Conservation (phyloP, 2,797 vertebrate species). For the Helostoma temminkii region DNA sequence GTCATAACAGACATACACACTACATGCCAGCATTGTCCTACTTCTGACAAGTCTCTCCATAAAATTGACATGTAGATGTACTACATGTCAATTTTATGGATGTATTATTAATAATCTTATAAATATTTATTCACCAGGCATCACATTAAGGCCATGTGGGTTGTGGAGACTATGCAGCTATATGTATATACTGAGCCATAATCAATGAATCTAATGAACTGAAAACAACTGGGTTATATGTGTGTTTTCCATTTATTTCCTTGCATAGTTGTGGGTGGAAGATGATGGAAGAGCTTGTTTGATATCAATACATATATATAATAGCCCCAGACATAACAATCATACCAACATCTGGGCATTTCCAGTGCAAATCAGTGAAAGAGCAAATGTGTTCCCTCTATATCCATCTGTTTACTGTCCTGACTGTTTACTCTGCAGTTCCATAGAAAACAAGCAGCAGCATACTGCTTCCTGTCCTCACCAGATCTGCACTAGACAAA, state of each 20-base stretch:
- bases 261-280: not conserved
- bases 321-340: constrained; percentile 25
- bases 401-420: constrained; percentile 32
- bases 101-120: too few relatives aligned
- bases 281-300: not conserved
- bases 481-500: constrained; percentile 16
- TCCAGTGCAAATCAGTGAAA: too few relatives aligned
- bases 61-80: too few relatives aligned
- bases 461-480: constrained; percentile 57
- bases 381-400: too few relatives aligned
- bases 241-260: not conserved
- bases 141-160: not conserved
- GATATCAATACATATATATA: constrained; percentile 31
- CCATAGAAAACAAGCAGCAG: constrained; percentile 42
- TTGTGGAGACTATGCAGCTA: not conserved
- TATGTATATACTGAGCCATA: constrained; percentile 8
- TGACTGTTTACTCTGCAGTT: constrained; percentile 24
- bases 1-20: constrained; percentile 69
- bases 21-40: constrained; percentile 47
- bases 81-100: too few relatives aligned
- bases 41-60: constrained; percentile 40
- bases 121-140: constrained; percentile 19
- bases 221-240: not conserved
- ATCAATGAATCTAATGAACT: constrained; percentile 6
- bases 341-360: constrained; percentile 41